Conservation (phyloP, 2,888 invertebrate species). For the Aleiodes alternator region DNA sequence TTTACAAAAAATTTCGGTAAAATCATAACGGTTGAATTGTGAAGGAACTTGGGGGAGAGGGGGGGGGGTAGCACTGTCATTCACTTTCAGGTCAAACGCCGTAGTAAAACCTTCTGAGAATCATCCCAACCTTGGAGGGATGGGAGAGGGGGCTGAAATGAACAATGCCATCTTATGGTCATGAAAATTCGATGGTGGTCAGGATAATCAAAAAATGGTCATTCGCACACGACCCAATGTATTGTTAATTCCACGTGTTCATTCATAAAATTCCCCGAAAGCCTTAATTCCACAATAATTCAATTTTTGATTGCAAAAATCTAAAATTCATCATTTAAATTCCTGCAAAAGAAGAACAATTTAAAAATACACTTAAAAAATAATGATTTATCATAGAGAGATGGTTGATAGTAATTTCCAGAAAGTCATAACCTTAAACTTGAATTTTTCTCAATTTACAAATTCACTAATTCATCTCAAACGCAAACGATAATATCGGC, state of each 20-base stretch:
- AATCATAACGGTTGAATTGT: constrained; percentile 59
- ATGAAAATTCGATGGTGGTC: constrained; percentile 55
- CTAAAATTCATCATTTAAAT: not conserved
- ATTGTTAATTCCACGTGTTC: constrained; percentile 47
- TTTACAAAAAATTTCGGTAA: constrained; percentile 33
- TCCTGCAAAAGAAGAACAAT: not conserved
- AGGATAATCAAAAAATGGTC: constrained; percentile 24
- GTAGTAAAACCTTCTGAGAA: constrained; percentile 59
- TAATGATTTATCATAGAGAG: too few relatives aligned
- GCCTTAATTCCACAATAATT: not conserved
- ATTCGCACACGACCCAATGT: not conserved
- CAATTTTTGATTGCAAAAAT: not conserved
- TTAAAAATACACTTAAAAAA: too few relatives aligned
- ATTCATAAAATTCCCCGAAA: constrained; percentile 19
- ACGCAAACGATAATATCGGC: too few relatives aligned
- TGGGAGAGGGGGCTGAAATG: constrained; percentile 30
- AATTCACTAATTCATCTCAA: too few relatives aligned
- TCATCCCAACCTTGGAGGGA: constrained; percentile 48
- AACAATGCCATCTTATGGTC: constrained; percentile 53
- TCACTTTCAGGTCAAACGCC: constrained; percentile 40
- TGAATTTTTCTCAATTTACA: too few relatives aligned
- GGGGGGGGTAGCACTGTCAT: not conserved
- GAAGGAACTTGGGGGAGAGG: constrained; percentile 8
- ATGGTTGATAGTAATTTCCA: too few relatives aligned
- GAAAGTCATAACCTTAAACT: too few relatives aligned